phyloP scores from a whole-genome alignment of 2,888 invertebrate genomes.

The Spilosoma lubricipeda region DNA sequence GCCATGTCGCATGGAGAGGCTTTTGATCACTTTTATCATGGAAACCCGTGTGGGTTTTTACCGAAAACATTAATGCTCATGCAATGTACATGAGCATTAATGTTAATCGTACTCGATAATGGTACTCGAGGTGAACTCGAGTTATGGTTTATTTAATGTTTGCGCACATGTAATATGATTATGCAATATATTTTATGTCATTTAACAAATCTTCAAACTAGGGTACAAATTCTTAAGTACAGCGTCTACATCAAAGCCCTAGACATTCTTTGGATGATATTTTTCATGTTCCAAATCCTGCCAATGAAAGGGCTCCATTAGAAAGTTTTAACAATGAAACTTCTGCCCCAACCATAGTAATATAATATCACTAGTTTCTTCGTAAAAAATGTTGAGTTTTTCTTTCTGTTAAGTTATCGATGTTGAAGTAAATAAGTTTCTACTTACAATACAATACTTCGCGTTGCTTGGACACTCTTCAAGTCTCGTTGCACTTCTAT shows the following conservation, averaged over 20 bases:
- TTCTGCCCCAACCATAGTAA: not conserved
- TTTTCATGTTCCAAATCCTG: not conserved
- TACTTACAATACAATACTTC: constrained; percentile 93
- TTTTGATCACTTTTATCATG: too few relatives aligned
- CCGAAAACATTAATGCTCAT: too few relatives aligned
- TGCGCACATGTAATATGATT: not conserved
- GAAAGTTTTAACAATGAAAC: not conserved
- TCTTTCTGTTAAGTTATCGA: too few relatives aligned
- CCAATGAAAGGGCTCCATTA: not conserved
- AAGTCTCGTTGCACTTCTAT: constrained; percentile 90
- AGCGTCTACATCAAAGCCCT: not conserved
- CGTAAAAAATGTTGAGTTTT: too few relatives aligned
- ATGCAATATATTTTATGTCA: not conserved
- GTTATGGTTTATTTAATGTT: too few relatives aligned
- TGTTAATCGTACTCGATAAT: too few relatives aligned
- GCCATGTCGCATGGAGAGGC: too few relatives aligned
- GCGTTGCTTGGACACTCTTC: constrained; percentile 88
- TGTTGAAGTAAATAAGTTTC: not conserved
- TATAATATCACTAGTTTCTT: too few relatives aligned
- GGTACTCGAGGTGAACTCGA: too few relatives aligned
- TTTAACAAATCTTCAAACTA: not conserved
- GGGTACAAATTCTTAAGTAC: too few relatives aligned
- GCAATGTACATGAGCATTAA: too few relatives aligned
- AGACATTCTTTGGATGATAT: not conserved
- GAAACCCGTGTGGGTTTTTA: too few relatives aligned